These are phyloP conservation scores for Microtus pennsylvanicus DNA, from an alignment of 2,113 vertebrate species.

Conservation along the genomic window DNA sequence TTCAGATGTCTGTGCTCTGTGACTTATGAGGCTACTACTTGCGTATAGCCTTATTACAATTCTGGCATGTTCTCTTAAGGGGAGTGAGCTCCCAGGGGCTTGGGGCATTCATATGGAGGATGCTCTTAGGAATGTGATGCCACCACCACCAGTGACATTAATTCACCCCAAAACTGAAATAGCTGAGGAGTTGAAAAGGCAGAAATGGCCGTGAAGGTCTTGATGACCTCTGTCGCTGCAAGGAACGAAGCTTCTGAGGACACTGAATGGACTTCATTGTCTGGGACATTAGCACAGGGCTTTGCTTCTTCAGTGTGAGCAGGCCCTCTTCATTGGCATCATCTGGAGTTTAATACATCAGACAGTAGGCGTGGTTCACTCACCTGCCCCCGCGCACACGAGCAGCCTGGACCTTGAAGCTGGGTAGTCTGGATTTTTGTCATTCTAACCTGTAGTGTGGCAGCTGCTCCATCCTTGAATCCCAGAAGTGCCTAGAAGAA, in stretches of 20 bases:
- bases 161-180: not conserved
- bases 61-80: not conserved
- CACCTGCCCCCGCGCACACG: not conserved
- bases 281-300: not conserved
- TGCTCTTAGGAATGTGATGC: not conserved
- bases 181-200: not conserved
- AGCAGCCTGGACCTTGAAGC: not conserved
- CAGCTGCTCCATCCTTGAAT: not conserved
- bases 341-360: not conserved
- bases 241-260: not conserved
- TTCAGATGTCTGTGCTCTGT: constrained; percentile 14
- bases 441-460: not conserved
- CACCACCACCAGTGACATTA: not conserved
- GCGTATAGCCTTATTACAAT: not conserved
- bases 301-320: not conserved
- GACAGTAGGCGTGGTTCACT: not conserved
- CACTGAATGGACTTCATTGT: not conserved
- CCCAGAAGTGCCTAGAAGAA: not conserved
- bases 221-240: not conserved
- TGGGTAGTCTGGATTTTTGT: not conserved
- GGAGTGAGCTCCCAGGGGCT: not conserved
- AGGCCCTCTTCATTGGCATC: not conserved
- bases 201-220: not conserved
- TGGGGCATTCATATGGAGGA: not conserved
- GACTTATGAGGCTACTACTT: not conserved